Base-by-base conservation (phyloP, 2,113 vertebrate species). In the Mohoua ochrocephala region DNA sequence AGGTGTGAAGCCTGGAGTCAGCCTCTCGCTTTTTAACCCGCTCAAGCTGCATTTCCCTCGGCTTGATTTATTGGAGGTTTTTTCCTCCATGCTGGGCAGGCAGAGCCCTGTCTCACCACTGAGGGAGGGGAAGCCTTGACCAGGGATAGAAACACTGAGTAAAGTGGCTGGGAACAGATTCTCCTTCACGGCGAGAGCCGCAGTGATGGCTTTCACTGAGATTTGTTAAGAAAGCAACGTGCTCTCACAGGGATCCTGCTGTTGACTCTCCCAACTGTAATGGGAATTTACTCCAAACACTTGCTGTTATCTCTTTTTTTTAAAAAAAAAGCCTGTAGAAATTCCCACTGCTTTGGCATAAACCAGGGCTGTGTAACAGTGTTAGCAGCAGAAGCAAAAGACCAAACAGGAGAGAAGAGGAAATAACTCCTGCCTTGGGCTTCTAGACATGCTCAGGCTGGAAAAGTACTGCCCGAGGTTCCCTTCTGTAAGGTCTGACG, bases 101-200 rank as follows among this genome's bases (percentile, higher is more conserved):
- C 69, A 87, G 69, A 65, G 31, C 63, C 31, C 37, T 37, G 17
- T 33, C 31, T 47, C 44, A 37, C 16, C 4, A 0, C 19, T 0
- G 1, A 54, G 63, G 23, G 33, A 88, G 15, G 15, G 9, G 18
- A 73, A 80, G 47, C 44, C 57, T 45, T 33, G 61, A 15, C 5
- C 56, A 39, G 75, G 45, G 50, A 41, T 10, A n/a, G 64, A 53
- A 87, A 35, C 4, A 3, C n/a, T 1, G 8, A 7, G 39, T 12
- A 4, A 71, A 9, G 54, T 31, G 54, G 4, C 44, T 61, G 69
- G 59, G n/a, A 65, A 15, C 15, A 68, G 33, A 31, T 49, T 56
- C 13, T 69, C 41, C 45, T 16, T 27, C 26, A 12, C 0, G 5
- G 42, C 0, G 1, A 24, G 39, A 11, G 44, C 65, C 1, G 1